These are phyloP conservation scores for Xylota sylvarum DNA, from an alignment of 2,888 invertebrate genomes.

Conservation along the genomic window DNA sequence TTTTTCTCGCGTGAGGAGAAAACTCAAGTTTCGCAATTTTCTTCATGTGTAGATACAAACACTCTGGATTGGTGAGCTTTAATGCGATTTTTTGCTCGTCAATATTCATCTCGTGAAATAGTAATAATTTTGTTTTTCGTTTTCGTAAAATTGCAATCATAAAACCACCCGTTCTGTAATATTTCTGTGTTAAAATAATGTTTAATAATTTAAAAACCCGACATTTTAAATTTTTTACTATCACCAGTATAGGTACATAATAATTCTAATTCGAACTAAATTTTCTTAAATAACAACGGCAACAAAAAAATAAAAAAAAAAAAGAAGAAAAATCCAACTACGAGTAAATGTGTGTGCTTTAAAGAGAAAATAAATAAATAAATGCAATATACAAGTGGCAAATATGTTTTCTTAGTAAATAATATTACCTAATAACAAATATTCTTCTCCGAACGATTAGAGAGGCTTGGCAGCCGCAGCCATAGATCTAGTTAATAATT, in stretches of 20 bases:
- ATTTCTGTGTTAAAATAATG: slow-evolving; percentile 23
- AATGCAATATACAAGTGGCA: slow-evolving; percentile 56
- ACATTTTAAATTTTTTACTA: slow-evolving; percentile 39
- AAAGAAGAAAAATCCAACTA: slow-evolving; percentile 3
- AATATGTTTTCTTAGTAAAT: slow-evolving; percentile 59
- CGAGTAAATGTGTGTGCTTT: slow-evolving; percentile 42
- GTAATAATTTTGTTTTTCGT: slow-evolving; percentile 59
- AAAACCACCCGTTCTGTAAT: slow-evolving; percentile 13
- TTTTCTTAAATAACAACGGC: slow-evolving; percentile 27
- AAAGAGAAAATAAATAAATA: slow-evolving; percentile 41
- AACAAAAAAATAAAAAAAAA: slow-evolving; percentile 2
- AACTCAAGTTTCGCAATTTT: slow-evolving; percentile 71
- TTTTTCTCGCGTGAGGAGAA: slow-evolving; percentile 67
- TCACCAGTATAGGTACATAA: slow-evolving; percentile 22
- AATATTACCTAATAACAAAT: slow-evolving; percentile 66
- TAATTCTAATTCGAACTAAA: slow-evolving; percentile 1
- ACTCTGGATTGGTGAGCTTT: slow-evolving; percentile 74
- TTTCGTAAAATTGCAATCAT: slow-evolving; percentile 50
- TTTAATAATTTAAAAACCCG: slow-evolving; percentile 25
- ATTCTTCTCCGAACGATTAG: slow-evolving; percentile 39
- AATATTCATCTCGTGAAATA: slow-evolving; percentile 73
- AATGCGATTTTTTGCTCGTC: slow-evolving; percentile 70
- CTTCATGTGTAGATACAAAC: slow-evolving; percentile 75
- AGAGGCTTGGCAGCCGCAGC: slow-evolving; percentile 28
- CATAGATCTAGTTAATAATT: slow-evolving; percentile 65